phyloP scores from a whole-genome alignment of 2,113 vertebrate genomes.

The Cebidichthys violaceus region DNA sequence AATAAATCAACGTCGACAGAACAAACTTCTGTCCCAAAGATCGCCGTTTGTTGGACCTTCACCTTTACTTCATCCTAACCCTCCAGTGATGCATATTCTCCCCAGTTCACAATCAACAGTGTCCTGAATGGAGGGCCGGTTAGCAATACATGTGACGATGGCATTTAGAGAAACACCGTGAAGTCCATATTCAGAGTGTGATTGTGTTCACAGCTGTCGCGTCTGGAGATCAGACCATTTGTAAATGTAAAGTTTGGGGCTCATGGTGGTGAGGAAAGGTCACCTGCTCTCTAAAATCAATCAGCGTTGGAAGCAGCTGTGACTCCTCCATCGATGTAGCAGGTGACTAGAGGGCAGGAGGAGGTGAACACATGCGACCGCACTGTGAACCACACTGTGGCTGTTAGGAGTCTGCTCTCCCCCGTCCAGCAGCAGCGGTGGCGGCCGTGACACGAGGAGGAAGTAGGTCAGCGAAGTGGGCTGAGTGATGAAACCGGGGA shows the following conservation, averaged over 20 bases:
- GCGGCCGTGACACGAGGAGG: background rate
- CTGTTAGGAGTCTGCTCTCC: background rate
- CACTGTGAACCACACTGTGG: background rate
- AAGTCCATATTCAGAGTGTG: background rate
- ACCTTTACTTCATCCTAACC: no score
- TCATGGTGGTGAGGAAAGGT: background rate
- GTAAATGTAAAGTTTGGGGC: background rate
- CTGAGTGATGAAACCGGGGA: conserved; percentile 17
- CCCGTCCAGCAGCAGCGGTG: background rate
- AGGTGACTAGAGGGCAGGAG: background rate
- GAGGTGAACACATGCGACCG: background rate
- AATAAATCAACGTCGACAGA: background rate
- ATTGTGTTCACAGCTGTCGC: background rate
- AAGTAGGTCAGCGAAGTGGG: conserved; percentile 51
- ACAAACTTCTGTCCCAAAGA: no score
- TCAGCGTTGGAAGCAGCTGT: background rate
- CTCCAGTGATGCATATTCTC: no score
- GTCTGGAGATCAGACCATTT: background rate
- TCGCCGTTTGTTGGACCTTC: no score
- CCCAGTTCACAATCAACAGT: background rate
- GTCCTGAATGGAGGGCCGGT: background rate
- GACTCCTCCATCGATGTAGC: no score
- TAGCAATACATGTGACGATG: background rate
- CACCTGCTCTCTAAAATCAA: background rate
- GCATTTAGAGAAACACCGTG: background rate